Base-by-base conservation (phyloP, 2,888 invertebrate species). In the Spilosoma lubricipeda region DNA sequence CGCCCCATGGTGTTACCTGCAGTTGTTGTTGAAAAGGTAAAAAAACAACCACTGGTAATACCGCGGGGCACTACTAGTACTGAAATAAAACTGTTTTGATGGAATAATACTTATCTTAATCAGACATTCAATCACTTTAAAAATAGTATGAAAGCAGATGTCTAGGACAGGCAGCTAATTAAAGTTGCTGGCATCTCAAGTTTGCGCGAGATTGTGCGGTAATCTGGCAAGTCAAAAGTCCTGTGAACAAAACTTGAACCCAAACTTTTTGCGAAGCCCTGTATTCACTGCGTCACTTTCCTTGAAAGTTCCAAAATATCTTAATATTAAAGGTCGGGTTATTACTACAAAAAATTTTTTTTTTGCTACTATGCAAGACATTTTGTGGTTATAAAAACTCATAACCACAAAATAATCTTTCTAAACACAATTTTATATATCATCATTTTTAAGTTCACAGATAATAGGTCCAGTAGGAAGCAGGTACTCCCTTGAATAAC, bases 131-230 rank as follows among this genome's bases (percentile, higher is more conserved):
- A 52, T 48, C 64, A 45, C n/a, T 69, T 42, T 27, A 39, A 48
- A 48, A 64, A 48, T 69, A 36, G 75, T 71, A 45, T 71, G 45
- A 75, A 73, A 79, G 75, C 82, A 79, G 79, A 79, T 77, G 79
- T 74, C 72, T 75, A 72, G 78, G 75, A 70, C 63, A 76, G 81
- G 81, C 82, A 84, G 85, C 83, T 89, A 89, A 90, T 90, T 87
- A 87, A 89, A 89, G 81, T 90, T 88, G 72, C 73, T 74, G 77
- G 74, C 80, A 45, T 73, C 68, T 48, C 33, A 48, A 76, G 67
- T 71, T 69, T 70, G 68, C 71, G 48, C 76, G 73, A 86, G 88
- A 89, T 86, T 87, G 86, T 80, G 82, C 78, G 79, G 76, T 88
- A 88, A 88, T 88, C 85, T 80, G 81, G 75, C 83, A 77, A 86